A percentile compares a stretch with the other conserved stretches of the same genome.
Evolutionary conservation across 2,888 invertebrate species (phyloP).

Genomic region (Rhingia rostrata): DNA sequence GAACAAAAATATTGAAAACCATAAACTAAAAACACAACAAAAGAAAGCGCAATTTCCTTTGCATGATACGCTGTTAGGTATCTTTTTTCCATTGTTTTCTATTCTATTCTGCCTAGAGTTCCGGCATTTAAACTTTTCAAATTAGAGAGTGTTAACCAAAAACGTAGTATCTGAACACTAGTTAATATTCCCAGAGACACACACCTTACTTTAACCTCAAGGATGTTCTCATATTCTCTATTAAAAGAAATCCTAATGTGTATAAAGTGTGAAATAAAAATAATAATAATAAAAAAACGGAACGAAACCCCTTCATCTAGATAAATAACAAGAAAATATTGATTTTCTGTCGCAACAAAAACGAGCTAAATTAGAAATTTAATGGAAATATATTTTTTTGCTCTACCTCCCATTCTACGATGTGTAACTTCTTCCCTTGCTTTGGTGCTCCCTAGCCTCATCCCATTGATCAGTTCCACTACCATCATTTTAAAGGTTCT

Average conservation of each 20-base stretch:
- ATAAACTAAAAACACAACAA: conserved; percentile 51
- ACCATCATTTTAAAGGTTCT: conserved; percentile 65
- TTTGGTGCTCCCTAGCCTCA: conserved; percentile 15
- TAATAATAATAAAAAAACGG: conserved; percentile 20
- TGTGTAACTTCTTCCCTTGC: conserved; percentile 32
- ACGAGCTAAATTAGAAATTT: conserved; percentile 74
- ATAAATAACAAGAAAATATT: conserved; percentile 70
- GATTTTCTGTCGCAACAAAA: conserved; percentile 74
- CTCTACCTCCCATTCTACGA: conserved; percentile 32
- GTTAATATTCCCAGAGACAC: conserved; percentile 1
- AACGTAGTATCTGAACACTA: conserved; percentile 8
- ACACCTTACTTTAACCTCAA: conserved; percentile 6
- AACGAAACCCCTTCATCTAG: conserved; percentile 49
- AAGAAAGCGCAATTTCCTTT: conserved; percentile 48
- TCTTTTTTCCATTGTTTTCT: conserved; percentile 12
- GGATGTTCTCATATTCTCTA: not conserved
- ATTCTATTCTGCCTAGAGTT: not conserved
- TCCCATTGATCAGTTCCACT: conserved; percentile 49
- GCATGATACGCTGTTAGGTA: conserved; percentile 21
- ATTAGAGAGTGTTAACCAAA: conserved; percentile 16
- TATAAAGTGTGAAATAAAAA: conserved; percentile 61
- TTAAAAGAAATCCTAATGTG: conserved; percentile 28
- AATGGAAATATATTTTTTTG: conserved; percentile 61
- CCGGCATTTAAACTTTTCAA: conserved; percentile 41
- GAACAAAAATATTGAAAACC: conserved; percentile 57